Evolutionary conservation across 2,888 invertebrate genomes (phyloP), one percentile per base, ranked within the genome.

Genomic region (Scaptomyza reducta): DNA sequence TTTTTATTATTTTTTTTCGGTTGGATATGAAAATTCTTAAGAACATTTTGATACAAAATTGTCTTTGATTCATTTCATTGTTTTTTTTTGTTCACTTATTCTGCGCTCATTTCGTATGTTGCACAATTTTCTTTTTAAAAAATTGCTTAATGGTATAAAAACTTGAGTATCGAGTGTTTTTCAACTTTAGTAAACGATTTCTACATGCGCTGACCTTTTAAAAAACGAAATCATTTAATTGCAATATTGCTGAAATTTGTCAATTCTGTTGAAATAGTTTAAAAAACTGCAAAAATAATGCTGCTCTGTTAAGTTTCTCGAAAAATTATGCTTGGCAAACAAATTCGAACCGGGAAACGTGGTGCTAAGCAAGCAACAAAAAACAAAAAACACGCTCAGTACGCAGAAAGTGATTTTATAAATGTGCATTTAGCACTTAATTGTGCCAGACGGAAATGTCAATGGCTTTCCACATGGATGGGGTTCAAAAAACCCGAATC

Each of bases 401-500:
- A 22, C 14, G 57, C 58, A 61, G 54, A 65, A 85, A 69, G 44
- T 44, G 27, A 13, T 27, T 58, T 59, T 11, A 2, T 11, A 11
- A 66, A 61, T 55, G 42, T 65, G 79, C 67, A 78, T 29, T 65
- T 55, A 38, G 33, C 50, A 33, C 27, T 33, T 46, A 55, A 47
- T 56, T 27, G 27, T 25, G 53, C 40, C 18, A 6, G 27, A 35
- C 54, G 50, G 57, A 56, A 51, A 71, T 62, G 83, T 82, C 86
- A 80, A 74, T 81, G 85, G 69, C 79, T 78, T 84, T 40, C 45
- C 40, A 46, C 53, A 53, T 16, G 16, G 51, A 16, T 40, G 40
- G 59, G 82, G 85, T 80, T 83, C 74, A 70, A 62, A 33, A 59
- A 62, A 56, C 72, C 47, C 59, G 3, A 47, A 83, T 81, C 84